Conservation (phyloP, 1,140 invertebrate genomes). For the Pteromalus puparum region DNA sequence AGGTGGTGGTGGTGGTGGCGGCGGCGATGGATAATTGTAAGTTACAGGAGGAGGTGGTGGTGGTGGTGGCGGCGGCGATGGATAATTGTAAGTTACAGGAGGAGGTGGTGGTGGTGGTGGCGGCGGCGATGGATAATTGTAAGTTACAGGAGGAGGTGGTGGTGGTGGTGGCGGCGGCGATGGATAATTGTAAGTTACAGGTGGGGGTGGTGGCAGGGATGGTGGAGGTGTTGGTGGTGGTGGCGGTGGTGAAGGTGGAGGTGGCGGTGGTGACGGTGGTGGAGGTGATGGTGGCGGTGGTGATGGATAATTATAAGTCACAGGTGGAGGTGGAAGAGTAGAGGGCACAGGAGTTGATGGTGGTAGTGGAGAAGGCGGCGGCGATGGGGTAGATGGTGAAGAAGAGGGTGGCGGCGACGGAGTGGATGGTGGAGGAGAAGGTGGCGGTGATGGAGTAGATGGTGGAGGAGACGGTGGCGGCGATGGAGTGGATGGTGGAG, state of each 20-base stretch:
- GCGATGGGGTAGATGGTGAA: neutral
- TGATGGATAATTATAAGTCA: no score
- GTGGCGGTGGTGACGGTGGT: neutral
- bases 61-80: no score
- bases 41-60: constrained; percentile 7
- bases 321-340: no score
- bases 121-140: constrained; percentile 39
- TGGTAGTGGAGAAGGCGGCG: neutral
- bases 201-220: neutral
- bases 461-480: no score
- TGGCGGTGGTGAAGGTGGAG: neutral
- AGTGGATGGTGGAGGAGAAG: neutral
- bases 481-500: neutral
- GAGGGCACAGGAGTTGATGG: no score
- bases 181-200: constrained; percentile 10
- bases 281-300: constrained; percentile 26
- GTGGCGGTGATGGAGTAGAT: neutral
- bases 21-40: constrained; percentile 19
- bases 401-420: constrained; percentile 41
- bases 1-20: neutral
- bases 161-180: neutral
- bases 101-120: constrained; percentile 14
- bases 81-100: no score
- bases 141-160: neutral
- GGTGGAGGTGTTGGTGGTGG: no score